Base-by-base conservation (phyloP, 2,888 invertebrate species). In the Hirtodrosophila confusa region DNA sequence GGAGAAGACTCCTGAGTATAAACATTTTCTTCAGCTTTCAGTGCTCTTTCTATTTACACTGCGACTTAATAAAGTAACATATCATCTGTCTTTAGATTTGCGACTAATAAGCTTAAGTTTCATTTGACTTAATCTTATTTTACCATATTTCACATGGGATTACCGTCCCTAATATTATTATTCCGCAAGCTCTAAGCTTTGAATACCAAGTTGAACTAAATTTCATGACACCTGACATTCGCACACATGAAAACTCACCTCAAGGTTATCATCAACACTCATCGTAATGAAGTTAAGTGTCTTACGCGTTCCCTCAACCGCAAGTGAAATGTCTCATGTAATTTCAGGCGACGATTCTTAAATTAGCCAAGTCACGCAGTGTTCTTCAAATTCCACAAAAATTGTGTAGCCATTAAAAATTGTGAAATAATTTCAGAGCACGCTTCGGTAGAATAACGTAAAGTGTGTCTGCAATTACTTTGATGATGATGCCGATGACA, bases 381-480 rank as follows among this genome's bases (percentile, higher is more conserved):
- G 36, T 43, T 48, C 43, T 66, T 67, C 55, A 55, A 74, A 51
- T 61, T 58, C 40, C 11, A 31, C 36, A 24, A 56, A 44, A 24
- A 35, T 51, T 55, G 35, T 47, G 11, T 35, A 23, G 40, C 60
- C 66, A 66, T 66, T 66, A 64, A 61, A 64, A 68, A 77, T 85
- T 66, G 61, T 69, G 41, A 66, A 66, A 79, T 83, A 75, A 80
- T 83, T 83, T 77, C 61, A 48, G 48, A 51, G 72, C 72, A 83
- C 68, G 80, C 80, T 64, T 70, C 77, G 76, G 64, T 68, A 48
- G 69, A 63, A 68, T 73, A 67, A 57, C 47, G 35, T 54, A 60
- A 63, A 70, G 70, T 63, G 63, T 70, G 74, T 24, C 79, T 74
- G 74, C 85, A 80, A 78, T 80, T 85, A 80, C 79, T 82, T 85